Evolutionary conservation across 1,140 invertebrate genomes (phyloP).

Genomic region (Choristoneura fumiferana): DNA sequence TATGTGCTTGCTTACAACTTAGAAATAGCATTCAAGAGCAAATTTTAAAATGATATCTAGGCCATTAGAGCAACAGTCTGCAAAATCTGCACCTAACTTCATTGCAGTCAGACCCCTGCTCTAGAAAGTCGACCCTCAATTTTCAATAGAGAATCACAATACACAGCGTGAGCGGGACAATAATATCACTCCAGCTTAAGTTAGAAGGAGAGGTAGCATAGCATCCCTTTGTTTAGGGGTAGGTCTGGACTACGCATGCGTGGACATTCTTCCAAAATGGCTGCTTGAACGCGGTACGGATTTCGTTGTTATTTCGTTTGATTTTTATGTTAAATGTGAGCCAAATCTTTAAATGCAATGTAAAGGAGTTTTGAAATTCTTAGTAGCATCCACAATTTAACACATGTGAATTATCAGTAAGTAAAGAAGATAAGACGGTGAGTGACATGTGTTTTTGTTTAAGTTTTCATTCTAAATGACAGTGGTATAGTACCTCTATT

Average conservation of each 20-base stretch:
- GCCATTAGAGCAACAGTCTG: constrained; percentile 12
- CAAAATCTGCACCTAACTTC: constrained; percentile 47
- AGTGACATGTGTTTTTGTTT: neutral
- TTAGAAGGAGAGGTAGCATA: constrained; percentile 33
- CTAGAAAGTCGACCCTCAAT: constrained; percentile 47
- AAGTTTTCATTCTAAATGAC: neutral
- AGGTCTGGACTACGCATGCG: constrained; percentile 48
- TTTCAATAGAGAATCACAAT: constrained; percentile 50
- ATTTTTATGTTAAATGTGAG: neutral
- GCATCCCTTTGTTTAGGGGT: constrained; percentile 53
- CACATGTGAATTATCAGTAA: neutral
- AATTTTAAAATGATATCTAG: neutral
- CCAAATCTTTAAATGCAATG: neutral
- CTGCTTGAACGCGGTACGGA: constrained; percentile 47
- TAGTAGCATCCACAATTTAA: neutral
- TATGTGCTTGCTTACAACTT: too few species aligned
- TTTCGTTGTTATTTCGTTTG: constrained; percentile 39
- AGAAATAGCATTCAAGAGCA: too few species aligned
- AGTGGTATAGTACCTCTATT: too few species aligned
- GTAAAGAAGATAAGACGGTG: neutral
- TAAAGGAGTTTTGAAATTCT: neutral
- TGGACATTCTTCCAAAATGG: constrained; percentile 63
- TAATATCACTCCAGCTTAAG: constrained; percentile 7
- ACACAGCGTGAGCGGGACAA: constrained; percentile 35
- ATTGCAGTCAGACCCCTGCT: constrained; percentile 33